Evolutionary conservation across 2,888 invertebrate species (phyloP).

Genomic region (Terebella lapidaria): DNA sequence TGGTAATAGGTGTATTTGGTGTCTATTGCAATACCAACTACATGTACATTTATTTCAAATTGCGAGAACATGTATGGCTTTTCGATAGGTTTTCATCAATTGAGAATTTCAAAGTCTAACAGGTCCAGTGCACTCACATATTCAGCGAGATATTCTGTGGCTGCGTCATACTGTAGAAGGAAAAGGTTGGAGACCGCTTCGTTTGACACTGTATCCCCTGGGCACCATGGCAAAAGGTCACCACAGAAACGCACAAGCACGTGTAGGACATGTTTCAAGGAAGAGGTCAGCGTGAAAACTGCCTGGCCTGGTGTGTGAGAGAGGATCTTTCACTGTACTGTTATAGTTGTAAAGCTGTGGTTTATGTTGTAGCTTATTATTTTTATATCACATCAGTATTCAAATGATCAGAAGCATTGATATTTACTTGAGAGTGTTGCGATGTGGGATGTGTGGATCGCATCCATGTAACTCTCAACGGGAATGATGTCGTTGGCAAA

Average conservation of each 20-base stretch:
- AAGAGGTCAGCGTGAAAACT: slow-evolving; percentile 54
- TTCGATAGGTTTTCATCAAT: no score
- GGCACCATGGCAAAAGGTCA: slow-evolving; percentile 55
- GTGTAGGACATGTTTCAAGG: slow-evolving; percentile 64
- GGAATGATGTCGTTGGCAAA: slow-evolving; percentile 75
- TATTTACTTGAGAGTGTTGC: slow-evolving; percentile 61
- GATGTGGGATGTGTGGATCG: slow-evolving; percentile 65
- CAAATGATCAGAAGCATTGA: not conserved
- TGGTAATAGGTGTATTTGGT: no score
- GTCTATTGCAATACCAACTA: no score
- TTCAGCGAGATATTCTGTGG: slow-evolving; percentile 70
- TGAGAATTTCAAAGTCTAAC: no score
- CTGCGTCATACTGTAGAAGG: slow-evolving; percentile 71
- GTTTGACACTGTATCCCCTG: slow-evolving; percentile 21
- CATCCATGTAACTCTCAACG: slow-evolving; percentile 76
- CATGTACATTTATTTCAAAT: no score
- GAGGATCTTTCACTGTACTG: no score
- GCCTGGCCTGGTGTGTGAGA: slow-evolving; percentile 8
- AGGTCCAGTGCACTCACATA: slow-evolving; percentile 50
- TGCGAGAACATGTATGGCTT: no score
- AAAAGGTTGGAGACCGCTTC: slow-evolving; percentile 66
- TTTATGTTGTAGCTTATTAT: no score
- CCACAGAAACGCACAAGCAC: slow-evolving; percentile 65
- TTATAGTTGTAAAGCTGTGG: no score
- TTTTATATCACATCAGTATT: no score